Conservation (phyloP, 2,888 invertebrate species). For the Euplagia quadripunctaria region DNA sequence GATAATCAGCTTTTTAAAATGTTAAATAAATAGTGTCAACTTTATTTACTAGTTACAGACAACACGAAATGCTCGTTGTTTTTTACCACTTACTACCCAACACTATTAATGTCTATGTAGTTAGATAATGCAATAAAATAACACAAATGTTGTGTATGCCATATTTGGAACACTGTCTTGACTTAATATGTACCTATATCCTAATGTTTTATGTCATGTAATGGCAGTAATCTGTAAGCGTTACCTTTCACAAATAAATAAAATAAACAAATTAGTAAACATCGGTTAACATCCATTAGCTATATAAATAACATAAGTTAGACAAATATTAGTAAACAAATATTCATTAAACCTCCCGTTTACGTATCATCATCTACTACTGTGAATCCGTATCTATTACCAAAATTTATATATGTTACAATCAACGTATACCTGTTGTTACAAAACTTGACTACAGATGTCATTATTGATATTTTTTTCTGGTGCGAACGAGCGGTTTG, state of each 20-base stretch:
- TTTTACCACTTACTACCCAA: not conserved
- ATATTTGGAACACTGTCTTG: too few species aligned
- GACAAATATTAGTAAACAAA: not conserved
- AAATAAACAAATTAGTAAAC: too few species aligned
- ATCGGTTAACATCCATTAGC: not conserved
- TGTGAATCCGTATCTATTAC: not conserved
- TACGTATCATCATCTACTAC: not conserved
- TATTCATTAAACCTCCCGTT: not conserved
- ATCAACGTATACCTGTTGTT: too few species aligned
- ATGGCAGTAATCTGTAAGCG: too few species aligned
- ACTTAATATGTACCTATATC: too few species aligned
- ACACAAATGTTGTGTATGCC: too few species aligned
- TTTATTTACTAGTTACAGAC: not conserved
- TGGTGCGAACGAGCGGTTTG: too few species aligned
- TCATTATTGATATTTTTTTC: too few species aligned
- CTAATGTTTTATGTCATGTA: too few species aligned
- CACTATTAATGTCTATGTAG: not conserved
- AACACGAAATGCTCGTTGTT: not conserved
- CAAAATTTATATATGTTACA: too few species aligned
- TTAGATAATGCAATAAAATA: not conserved
- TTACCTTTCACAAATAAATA: too few species aligned
- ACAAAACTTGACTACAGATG: too few species aligned
- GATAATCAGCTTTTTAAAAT: not conserved
- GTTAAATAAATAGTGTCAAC: not conserved
- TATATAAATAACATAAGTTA: constrained; percentile 1